A percentile compares a stretch with the other conserved stretches of the same genome.
Evolutionary conservation across 2,888 invertebrate genomes (phyloP).

Genomic region (Caenorhabditis macrosperma): DNA sequence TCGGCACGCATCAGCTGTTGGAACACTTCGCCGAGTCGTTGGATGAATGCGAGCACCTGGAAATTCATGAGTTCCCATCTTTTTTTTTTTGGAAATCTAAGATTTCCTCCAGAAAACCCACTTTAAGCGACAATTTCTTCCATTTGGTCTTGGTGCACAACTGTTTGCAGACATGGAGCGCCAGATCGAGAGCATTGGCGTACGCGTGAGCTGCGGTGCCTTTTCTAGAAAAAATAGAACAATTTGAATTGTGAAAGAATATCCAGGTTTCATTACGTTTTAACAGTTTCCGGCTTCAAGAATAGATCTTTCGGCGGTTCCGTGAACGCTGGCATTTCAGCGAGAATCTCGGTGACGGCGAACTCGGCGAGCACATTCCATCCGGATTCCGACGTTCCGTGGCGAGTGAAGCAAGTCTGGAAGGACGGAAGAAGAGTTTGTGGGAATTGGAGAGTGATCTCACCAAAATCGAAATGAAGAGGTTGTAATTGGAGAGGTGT

Average conservation of each 20-base stretch:
- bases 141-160: constrained; percentile 67
- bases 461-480: constrained; percentile 60
- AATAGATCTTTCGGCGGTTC: constrained; percentile 67
- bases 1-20: constrained; percentile 69
- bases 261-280: too few species aligned
- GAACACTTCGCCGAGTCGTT: constrained; percentile 62
- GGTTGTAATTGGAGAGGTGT: constrained; percentile 36
- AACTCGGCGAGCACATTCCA: constrained; percentile 66
- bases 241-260: constrained; percentile 20
- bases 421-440: constrained; percentile 18
- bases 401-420: constrained; percentile 60
- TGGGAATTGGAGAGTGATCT: constrained; percentile 1
- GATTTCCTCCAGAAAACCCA: constrained; percentile 14
- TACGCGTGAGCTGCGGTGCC: constrained; percentile 53
- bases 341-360: constrained; percentile 58
- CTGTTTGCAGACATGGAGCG: constrained; percentile 62
- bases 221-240: constrained; percentile 57
- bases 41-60: constrained; percentile 63
- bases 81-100: not conserved
- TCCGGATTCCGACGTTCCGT: constrained; percentile 58
- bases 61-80: constrained; percentile 4
- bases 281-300: constrained; percentile 64
- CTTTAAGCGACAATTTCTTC: constrained; percentile 65
- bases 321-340: constrained; percentile 53
- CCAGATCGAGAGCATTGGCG: constrained; percentile 56